Evolutionary conservation across 2,113 vertebrate species (phyloP), one percentile per base, ranked within the genome.

Genomic region (Ploceus nigricollis): DNA sequence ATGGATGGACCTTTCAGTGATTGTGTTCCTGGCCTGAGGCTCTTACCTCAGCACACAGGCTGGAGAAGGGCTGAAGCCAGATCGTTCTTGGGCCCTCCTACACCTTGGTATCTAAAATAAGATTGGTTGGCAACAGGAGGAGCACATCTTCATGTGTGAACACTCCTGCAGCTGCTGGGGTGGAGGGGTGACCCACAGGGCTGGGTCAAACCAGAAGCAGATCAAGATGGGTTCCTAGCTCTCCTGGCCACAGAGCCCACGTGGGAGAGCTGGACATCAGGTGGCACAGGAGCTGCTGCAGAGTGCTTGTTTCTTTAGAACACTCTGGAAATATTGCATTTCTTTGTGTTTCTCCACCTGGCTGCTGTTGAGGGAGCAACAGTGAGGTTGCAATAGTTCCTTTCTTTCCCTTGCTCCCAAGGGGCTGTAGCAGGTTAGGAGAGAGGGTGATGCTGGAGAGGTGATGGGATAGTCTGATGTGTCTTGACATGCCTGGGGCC

Each of bases 131-230:
- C 68, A 71, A 9, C 9, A 39, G 60, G 24, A 82, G 45, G 18
- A 58, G 31, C 1, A 0, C 5, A 3, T 91, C 33, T 65, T 39
- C 23, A 19, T 40, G 31, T 48, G 51, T 1, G 1, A 57, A 10
- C 53, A 40, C 42, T 76, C 21, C 25, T 93, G 35, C 33, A 33
- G 18, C 58, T 78, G 40, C 40, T 56, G 64, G 54, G 13, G 2
- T 63, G 66, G 58, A 83, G 20, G 28, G 35, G 19, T 73, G 80
- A 50, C 42, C 31, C 76, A 57, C 30, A 35, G 68, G n/a, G 22
- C n/a, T 86, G 4, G 47, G 44, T 57, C 27, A 70, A 65, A 61
- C 37, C 45, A 70, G 60, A 40, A 73, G 48, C 37, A 66, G 40
- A 53, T 21, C 0, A 2, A 48, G n/a, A 30, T 1, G 6, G 45